These are phyloP conservation scores for Archocentrus centrarchus DNA, from an alignment of 2,113 vertebrate genomes.

Conservation along the genomic window DNA sequence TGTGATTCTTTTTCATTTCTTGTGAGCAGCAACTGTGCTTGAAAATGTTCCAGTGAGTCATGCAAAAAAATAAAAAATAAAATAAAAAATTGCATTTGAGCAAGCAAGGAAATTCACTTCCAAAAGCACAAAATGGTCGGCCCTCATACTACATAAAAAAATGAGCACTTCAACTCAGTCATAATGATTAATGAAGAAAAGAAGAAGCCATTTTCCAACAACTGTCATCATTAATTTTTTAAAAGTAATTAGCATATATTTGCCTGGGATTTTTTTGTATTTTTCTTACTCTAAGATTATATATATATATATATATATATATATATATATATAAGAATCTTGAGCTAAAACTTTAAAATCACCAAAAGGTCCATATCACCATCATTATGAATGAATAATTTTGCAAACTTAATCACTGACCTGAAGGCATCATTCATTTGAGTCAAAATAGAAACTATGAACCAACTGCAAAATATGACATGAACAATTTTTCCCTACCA, in stretches of 20 bases:
- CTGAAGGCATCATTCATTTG: background rate
- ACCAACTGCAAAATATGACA: background rate
- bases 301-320: too few relatives aligned
- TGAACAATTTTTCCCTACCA: background rate
- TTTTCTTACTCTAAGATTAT: background rate
- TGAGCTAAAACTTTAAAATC: background rate
- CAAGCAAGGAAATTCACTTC: conserved; percentile 18
- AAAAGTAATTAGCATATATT: background rate
- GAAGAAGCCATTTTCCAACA: background rate
- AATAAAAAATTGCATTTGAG: conserved; percentile 4
- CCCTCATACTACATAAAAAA: conserved; percentile 23
- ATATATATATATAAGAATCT: background rate
- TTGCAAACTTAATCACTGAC: background rate
- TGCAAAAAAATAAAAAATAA: background rate
- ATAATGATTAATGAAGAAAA: background rate
- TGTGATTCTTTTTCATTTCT: background rate
- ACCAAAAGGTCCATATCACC: background rate
- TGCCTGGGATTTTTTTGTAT: background rate
- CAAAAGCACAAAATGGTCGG: conserved; percentile 2
- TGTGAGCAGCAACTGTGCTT: background rate
- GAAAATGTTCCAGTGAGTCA: conserved; percentile 5
- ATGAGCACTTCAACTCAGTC: background rate
- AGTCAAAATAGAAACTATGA: background rate
- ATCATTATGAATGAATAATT: background rate
- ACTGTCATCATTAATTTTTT: background rate